Evolutionary conservation across 2,113 vertebrate species (phyloP), one percentile per base, ranked within the genome.

Genomic region (Romanogobio albipinnatus): DNA sequence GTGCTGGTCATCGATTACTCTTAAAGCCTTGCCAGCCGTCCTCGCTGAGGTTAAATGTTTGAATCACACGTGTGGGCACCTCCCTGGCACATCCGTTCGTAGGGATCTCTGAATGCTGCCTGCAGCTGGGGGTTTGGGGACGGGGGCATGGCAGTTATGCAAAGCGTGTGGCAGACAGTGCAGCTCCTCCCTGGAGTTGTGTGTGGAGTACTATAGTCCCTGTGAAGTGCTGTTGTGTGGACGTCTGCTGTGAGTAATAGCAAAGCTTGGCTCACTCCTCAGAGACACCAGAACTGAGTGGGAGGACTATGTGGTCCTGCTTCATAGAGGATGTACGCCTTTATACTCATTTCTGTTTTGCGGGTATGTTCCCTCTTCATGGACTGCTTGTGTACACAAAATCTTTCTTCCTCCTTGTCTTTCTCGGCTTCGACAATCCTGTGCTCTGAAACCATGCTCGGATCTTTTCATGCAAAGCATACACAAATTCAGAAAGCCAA

Each of bases 171-270:
- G 64, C 66, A 59, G 33, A 61, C 76, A 61, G 74, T 53, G 49
- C 74, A 51, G 26, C 59, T 81, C 79, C 81, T 71, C 81, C 81
- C 81, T 73, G 39, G 39, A 39, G 39, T 39, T 39, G 66, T 43
- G 66, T 73, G 29, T 71, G 66, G 80, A 82, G 66, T 43, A 70
- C 61, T 68, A 74, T 74, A 81, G 77, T 49, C 78, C 36, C 9
- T 53, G 61, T 62, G 45, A 68, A 82, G 66, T 71, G 64, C 66
- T 82, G 29, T 58, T 71, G 64, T 82, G 66, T 58, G 66, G 79
- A 81, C 15, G 45, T 66, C 61, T 81, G 79, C 79, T 68, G 79
- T 81, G 61, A 81, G 78, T 81, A 81, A 81, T 81, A 81, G 79
- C 61, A 81, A 81, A 9, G 61, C 61, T 68, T 81, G 79, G 81